These are phyloP conservation scores for Dipodomys ordii DNA, from an alignment of 2,113 vertebrate genomes.

Conservation along the genomic window DNA sequence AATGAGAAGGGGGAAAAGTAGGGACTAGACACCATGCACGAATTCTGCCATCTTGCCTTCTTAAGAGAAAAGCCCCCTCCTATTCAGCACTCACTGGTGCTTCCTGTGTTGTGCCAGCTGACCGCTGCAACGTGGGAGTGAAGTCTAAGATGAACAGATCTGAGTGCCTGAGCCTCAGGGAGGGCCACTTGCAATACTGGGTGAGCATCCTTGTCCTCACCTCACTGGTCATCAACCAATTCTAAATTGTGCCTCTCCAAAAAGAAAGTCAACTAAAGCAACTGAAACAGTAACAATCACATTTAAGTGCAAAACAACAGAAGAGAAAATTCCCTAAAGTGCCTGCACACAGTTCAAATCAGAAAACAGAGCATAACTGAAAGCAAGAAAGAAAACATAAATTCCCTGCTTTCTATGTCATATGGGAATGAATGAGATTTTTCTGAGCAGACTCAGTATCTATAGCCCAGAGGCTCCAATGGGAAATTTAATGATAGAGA, in stretches of 20 bases:
- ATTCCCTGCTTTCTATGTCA: background rate
- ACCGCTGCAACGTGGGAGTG: slow-evolving; percentile 47
- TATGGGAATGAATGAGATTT: background rate
- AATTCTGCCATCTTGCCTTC: background rate
- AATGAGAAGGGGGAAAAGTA: background rate
- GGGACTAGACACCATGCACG: background rate
- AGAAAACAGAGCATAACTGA: background rate
- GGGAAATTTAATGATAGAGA: background rate
- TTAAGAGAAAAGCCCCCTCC: background rate
- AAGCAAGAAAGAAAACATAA: background rate
- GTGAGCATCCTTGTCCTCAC: slow-evolving; percentile 58
- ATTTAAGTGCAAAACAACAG: background rate
- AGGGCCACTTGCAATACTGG: slow-evolving; percentile 86
- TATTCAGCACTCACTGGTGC: background rate
- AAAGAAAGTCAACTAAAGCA: background rate
- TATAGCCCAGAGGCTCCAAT: background rate
- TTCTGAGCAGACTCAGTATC: background rate
- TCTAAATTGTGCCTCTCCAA: background rate
- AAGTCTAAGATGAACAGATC: slow-evolving; percentile 85
- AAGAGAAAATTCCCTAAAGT: background rate
- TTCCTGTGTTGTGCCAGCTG: background rate
- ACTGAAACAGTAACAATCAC: background rate
- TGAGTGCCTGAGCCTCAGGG: slow-evolving; percentile 91
- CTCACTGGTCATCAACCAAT: slow-evolving; percentile 82
- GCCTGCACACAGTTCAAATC: background rate